A percentile compares a stretch with the other conserved stretches of the same genome.
phyloP scores from a whole-genome alignment of 92 coral and sea anemone genomes.

The Actinostola sp. region DNA sequence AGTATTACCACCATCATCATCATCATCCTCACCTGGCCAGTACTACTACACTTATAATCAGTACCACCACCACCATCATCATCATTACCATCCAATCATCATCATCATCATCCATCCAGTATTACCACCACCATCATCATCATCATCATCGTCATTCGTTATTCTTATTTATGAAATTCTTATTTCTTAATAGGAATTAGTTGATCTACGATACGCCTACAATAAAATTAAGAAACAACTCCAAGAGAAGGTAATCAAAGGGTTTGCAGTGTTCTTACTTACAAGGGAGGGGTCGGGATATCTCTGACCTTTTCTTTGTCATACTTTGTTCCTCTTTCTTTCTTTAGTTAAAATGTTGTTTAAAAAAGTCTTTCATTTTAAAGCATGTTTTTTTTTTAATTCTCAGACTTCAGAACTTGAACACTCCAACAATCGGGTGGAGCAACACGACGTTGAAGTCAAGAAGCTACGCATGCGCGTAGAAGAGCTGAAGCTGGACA shows the following conservation, averaged over 20 bases:
- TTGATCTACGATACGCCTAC: slow-evolving; percentile 76
- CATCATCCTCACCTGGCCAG: not conserved
- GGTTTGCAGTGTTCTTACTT: too few species aligned
- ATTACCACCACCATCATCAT: too few species aligned
- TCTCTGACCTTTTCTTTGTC: too few species aligned
- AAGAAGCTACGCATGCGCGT: slow-evolving; percentile 88
- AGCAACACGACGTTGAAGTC: slow-evolving; percentile 91
- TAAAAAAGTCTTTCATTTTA: too few species aligned
- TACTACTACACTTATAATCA: not conserved
- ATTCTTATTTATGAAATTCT: not conserved
- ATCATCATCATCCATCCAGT: not conserved
- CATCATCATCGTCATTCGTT: slow-evolving; percentile 1
- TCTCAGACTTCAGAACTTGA: slow-evolving; percentile 82
- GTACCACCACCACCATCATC: not conserved
- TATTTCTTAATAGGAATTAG: slow-evolving; percentile 75
- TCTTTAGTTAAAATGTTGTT: too few species aligned
- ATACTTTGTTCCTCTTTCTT: too few species aligned
- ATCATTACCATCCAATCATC: too few species aligned
- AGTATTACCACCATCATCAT: not conserved
- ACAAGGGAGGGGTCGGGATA: too few species aligned
- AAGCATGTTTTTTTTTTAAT: slow-evolving; percentile 4
- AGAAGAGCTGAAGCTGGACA: slow-evolving; percentile 87
- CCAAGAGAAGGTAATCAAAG: slow-evolving; percentile 98
- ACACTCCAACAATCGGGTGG: slow-evolving; percentile 83
- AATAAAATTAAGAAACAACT: slow-evolving; percentile 82